Base-by-base conservation (phyloP, 2,797 vertebrate genomes). In the Arrhamphus sclerolepis region DNA sequence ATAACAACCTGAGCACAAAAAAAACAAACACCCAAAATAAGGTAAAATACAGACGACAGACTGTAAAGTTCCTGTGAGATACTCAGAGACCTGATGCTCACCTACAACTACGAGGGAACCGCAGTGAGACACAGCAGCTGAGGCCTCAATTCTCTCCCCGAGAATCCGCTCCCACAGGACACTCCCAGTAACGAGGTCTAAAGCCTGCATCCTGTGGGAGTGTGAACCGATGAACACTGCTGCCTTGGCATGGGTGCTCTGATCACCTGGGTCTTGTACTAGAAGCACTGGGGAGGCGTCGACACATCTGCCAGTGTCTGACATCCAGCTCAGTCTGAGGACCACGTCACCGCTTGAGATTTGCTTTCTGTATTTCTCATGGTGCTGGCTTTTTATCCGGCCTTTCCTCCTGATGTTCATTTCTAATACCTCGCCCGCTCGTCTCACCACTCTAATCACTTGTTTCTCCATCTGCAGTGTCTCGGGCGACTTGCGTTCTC, bases 231-330 rank as follows among this genome's bases (percentile, higher is more conserved):
- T 82, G 47, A 96, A 96, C 0, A 95, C 94, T 0, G 86, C 89
- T 0, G 89, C 64, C 61, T 26, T 21, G 29, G 13, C 42, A 1
- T 24, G 48, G 1, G 90, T 51, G 0, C 28, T 11, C 38, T 39
- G 43, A 2, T 75, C 83, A 1, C 14, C 6, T 14, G 28, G 0
- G 38, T 58, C 56, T 9, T n/a, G 64, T 43, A 94, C 24, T 10
- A 97, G 14, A 53, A 98, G 50, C 49, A 96, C 86, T 0, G 98
- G 96, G 0, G 98, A 98, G 4, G 97, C 96, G 19, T 99, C 98
- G 51, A 99, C 96, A 72, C 98, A 99, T 69, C 94, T 94, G 63
- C 94, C 92, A 0, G 95, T 96, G 78, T 98, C 93, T 13, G 95
- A 95, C 46, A 82, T 93, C 98, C 98, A 99, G 56, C 89, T 90